Conservation (phyloP, 2,113 vertebrate genomes). For the Mustelus asterias region DNA sequence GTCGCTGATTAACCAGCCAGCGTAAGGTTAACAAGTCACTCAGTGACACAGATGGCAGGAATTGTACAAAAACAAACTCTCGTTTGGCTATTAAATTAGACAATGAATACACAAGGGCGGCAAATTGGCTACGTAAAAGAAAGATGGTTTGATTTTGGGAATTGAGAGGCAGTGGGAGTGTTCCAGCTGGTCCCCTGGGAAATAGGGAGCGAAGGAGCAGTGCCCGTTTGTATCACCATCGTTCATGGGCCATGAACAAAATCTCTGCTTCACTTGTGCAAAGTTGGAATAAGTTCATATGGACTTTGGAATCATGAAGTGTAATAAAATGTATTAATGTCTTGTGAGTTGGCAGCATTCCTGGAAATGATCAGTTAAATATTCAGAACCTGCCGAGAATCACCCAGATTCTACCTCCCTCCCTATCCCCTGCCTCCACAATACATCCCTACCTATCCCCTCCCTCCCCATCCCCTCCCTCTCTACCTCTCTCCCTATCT, state of each 20-base stretch:
- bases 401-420: no score
- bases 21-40: no score
- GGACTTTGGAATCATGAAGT: not conserved
- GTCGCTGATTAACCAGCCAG: no score
- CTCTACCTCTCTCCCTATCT: no score
- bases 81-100: not conserved
- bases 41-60: no score
- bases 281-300: not conserved
- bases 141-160: not conserved
- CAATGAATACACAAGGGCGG: not conserved
- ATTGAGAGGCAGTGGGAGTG: not conserved
- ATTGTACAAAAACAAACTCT: not conserved
- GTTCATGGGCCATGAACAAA: not conserved
- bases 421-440: no score
- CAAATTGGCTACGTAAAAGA: not conserved
- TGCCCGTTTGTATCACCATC: no score
- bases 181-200: not conserved
- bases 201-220: no score
- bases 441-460: no score
- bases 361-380: not conserved
- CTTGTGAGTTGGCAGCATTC: not conserved
- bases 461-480: no score
- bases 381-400: not conserved
- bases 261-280: not conserved
- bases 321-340: not conserved